Percentiles rank a stretch among this genome's conserved stretches.
These are phyloP conservation scores for Naja naja DNA, from an alignment of 2,113 vertebrate species.

Conservation along the genomic window DNA sequence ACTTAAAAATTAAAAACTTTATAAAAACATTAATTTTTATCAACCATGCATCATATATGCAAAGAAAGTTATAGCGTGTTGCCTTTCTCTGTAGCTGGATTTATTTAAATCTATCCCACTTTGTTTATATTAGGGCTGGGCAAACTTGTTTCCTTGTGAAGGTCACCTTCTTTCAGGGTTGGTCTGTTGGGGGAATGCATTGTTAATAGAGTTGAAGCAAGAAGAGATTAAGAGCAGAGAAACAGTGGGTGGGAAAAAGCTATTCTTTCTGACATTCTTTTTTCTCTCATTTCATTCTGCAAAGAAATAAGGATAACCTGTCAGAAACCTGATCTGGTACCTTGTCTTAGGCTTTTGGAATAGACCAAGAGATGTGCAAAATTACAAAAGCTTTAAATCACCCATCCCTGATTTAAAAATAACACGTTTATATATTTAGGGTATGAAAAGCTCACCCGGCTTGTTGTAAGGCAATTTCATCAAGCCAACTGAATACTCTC, in stretches of 20 bases:
- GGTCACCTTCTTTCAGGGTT: background rate
- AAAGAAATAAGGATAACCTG: background rate
- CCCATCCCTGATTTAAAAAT: background rate
- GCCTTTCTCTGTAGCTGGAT: background rate
- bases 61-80: background rate
- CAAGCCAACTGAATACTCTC: constrained; percentile 78
- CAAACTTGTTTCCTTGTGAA: background rate
- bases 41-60: background rate
- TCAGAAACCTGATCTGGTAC: background rate
- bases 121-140: background rate
- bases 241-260: background rate
- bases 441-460: constrained; percentile 65
- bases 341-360: background rate
- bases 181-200: background rate
- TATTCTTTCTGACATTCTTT: background rate
- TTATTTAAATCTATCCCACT: background rate
- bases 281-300: background rate
- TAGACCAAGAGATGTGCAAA: background rate
- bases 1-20: background rate
- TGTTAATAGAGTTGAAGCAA: background rate
- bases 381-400: background rate
- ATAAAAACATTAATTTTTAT: background rate
- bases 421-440: background rate
- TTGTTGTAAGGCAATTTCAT: constrained; percentile 69
- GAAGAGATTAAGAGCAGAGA: background rate